Evolutionary conservation across 2,113 vertebrate species (phyloP).

Genomic region (Herpailurus yagouaroundi): DNA sequence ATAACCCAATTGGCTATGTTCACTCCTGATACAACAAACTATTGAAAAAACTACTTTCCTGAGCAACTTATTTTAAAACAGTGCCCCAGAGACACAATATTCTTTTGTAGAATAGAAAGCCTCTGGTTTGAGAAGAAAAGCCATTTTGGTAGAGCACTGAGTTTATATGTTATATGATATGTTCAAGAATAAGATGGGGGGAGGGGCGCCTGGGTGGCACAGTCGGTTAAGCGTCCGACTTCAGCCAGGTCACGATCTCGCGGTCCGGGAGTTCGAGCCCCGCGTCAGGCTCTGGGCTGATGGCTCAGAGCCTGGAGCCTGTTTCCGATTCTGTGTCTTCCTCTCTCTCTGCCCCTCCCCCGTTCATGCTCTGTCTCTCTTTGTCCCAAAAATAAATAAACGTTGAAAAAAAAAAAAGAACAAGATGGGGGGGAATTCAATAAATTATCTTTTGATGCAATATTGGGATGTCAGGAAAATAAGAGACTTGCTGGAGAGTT

Average conservation of each 20-base stretch:
- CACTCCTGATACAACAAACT: background rate
- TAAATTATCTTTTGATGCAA: conserved; percentile 8
- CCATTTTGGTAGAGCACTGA: background rate
- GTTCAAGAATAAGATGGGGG: conserved; percentile 12
- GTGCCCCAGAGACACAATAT: conserved; percentile 7
- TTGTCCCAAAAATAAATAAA: too few species aligned
- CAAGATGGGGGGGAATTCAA: background rate
- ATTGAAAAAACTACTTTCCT: conserved; percentile 44
- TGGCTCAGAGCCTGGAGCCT: too few species aligned
- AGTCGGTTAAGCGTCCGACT: too few species aligned
- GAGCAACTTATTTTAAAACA: background rate
- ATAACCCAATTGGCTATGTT: background rate
- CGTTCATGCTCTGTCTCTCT: too few species aligned
- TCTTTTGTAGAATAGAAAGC: background rate
- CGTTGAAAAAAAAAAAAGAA: too few species aligned
- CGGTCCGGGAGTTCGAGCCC: too few species aligned
- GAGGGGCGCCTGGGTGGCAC: too few species aligned
- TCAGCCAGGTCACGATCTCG: too few species aligned
- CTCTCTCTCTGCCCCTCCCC: too few species aligned
- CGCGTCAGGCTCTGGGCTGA: too few species aligned
- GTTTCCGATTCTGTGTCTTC: too few species aligned
- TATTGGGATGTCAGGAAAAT: background rate
- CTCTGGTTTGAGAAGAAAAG: conserved; percentile 21
- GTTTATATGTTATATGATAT: conserved; percentile 52
- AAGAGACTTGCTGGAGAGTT: background rate